A percentile compares a stretch with the other conserved stretches of the same genome.
Conservation (phyloP, 2,888 invertebrate species). For the Ellobium chinense region DNA sequence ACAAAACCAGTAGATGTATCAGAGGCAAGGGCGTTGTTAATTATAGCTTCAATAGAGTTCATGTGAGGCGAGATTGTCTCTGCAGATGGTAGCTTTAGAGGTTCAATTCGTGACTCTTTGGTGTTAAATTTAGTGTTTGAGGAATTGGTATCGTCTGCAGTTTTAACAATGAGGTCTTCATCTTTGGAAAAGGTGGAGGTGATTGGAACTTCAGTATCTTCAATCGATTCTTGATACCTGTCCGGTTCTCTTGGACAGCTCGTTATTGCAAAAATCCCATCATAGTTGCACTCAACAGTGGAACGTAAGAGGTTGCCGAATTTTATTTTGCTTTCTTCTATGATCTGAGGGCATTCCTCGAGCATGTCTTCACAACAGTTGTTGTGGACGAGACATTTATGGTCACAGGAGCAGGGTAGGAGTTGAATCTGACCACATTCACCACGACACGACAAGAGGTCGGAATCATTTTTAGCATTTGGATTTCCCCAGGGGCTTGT, state of each 20-base stretch:
- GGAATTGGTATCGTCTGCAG: too few relatives aligned
- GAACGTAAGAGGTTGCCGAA: background rate
- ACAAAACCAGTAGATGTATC: background rate
- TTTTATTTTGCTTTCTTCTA: background rate
- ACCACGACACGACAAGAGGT: background rate
- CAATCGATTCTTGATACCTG: background rate
- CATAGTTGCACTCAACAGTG: background rate
- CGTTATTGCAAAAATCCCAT: background rate
- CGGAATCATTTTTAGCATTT: too few relatives aligned
- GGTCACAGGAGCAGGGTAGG: constrained; percentile 10
- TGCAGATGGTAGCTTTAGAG: too few relatives aligned
- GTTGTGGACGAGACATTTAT: background rate
- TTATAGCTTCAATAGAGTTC: background rate
- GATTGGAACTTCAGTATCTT: too few relatives aligned
- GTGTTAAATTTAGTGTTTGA: background rate
- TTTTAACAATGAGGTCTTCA: too few relatives aligned
- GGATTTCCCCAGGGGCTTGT: too few relatives aligned
- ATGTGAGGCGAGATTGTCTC: too few relatives aligned
- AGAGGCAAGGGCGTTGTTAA: background rate
- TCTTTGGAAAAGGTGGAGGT: too few relatives aligned
- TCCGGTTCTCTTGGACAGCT: background rate
- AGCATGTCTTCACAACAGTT: constrained; percentile 13
- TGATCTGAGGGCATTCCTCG: background rate
- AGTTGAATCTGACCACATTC: background rate
- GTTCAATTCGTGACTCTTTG: too few relatives aligned